Evolutionary conservation across 2,888 invertebrate genomes (phyloP).

Genomic region (Meteorus cinctellus): DNA sequence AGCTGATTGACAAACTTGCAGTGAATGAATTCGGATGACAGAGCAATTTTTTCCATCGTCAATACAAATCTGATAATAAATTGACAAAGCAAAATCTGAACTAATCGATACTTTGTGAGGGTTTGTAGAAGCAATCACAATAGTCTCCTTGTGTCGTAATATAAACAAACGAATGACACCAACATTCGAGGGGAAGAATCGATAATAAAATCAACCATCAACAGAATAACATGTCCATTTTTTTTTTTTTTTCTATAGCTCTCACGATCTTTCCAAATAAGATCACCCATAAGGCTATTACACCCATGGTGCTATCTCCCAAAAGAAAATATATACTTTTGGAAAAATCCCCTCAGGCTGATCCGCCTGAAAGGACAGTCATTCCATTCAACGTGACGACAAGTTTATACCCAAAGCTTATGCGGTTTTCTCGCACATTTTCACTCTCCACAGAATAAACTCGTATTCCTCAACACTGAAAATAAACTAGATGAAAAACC

Average conservation of each 20-base stretch:
- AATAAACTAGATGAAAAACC: not conserved
- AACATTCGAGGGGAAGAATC: not conserved
- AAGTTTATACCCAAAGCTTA: conserved; percentile 16
- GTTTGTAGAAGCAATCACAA: too few species aligned
- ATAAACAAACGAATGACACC: not conserved
- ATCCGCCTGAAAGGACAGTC: conserved; percentile 14
- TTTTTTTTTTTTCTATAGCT: not conserved
- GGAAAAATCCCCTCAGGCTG: not conserved
- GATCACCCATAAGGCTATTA: not conserved
- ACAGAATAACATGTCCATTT: not conserved
- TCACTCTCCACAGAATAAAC: not conserved
- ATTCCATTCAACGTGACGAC: not conserved
- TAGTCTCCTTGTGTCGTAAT: too few species aligned
- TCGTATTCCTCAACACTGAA: not conserved
- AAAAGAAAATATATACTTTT: not conserved
- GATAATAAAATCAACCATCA: too few species aligned
- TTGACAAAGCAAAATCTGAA: too few species aligned
- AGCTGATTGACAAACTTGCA: too few species aligned
- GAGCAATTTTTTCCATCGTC: too few species aligned
- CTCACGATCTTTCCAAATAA: not conserved
- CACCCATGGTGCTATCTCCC: not conserved
- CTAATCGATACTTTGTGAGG: too few species aligned
- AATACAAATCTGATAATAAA: too few species aligned
- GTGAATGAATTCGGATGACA: too few species aligned
- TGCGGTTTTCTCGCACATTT: not conserved